Conservation (phyloP, 1,140 invertebrate genomes). For the Orius insidiosus region DNA sequence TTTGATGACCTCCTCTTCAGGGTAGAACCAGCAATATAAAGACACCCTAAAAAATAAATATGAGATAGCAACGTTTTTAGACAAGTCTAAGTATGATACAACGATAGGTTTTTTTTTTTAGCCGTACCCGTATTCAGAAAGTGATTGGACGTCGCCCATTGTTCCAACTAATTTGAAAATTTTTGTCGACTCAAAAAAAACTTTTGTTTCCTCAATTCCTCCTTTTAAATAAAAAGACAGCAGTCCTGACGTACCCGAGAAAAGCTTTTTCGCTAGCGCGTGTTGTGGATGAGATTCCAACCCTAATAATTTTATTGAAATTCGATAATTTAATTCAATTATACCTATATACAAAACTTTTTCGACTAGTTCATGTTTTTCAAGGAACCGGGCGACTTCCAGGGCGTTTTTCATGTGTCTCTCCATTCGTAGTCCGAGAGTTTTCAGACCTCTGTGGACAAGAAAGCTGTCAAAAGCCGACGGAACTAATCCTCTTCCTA, state of each 20-base stretch:
- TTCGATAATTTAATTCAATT: too few relatives aligned
- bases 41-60: too few relatives aligned
- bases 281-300: conserved; percentile 85
- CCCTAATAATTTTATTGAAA: too few relatives aligned
- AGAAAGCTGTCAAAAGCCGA: conserved; percentile 91
- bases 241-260: conserved; percentile 81
- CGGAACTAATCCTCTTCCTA: conserved; percentile 75
- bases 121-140: conserved; percentile 72
- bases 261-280: conserved; percentile 63
- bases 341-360: conserved; percentile 73
- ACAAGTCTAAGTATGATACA: too few relatives aligned
- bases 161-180: conserved; percentile 82
- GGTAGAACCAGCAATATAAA: too few relatives aligned
- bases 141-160: conserved; percentile 87
- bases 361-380: conserved; percentile 53
- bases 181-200: conserved; percentile 62
- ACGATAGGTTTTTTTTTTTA: too few relatives aligned
- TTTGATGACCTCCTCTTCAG: too few relatives aligned
- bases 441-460: conserved; percentile 87
- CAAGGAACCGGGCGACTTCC: conserved; percentile 59
- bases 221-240: conserved; percentile 77
- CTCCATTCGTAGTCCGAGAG: conserved; percentile 78
- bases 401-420: conserved; percentile 64
- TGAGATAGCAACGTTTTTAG: too few relatives aligned
- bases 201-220: conserved; percentile 51